A percentile compares a stretch with the other conserved stretches of the same genome.
Evolutionary conservation across 2,113 vertebrate genomes (phyloP).

Genomic region (Microcebus griseorufus): DNA sequence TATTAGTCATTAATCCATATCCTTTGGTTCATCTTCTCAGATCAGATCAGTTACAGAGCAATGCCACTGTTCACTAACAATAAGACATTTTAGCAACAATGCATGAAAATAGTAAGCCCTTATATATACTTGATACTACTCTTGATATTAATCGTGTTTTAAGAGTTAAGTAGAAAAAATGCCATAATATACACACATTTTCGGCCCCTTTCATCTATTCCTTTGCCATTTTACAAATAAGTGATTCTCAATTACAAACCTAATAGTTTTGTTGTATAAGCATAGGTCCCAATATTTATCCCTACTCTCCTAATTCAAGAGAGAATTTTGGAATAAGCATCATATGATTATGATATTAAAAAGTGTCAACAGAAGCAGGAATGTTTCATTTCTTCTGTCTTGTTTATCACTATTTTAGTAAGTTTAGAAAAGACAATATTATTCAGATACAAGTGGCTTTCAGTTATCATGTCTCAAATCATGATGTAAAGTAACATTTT

Average conservation of each 20-base stretch:
- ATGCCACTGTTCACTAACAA: neutral
- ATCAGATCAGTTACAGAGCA: neutral
- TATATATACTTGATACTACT: neutral
- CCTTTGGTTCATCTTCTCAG: neutral
- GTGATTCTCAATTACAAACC: neutral
- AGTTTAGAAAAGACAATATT: neutral
- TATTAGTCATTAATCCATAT: neutral
- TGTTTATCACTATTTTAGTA: neutral
- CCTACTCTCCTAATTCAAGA: neutral
- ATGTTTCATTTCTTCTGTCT: neutral
- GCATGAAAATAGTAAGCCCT: neutral
- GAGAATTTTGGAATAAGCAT: constrained; percentile 27
- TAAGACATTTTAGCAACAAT: neutral
- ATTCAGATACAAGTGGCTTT: neutral
- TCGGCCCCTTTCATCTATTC: neutral
- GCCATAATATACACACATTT: neutral
- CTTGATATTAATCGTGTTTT: neutral
- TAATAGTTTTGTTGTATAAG: neutral
- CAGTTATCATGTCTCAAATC: neutral
- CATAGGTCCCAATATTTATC: neutral
- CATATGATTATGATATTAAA: neutral
- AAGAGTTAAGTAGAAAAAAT: neutral
- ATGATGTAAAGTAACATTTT: neutral
- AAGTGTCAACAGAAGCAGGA: neutral
- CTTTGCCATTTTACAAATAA: neutral